A percentile compares a stretch with the other conserved stretches of the same genome.
These are phyloP conservation scores for Dufourea novaeangliae DNA, from an alignment of 1,140 invertebrate species.

Conservation along the genomic window DNA sequence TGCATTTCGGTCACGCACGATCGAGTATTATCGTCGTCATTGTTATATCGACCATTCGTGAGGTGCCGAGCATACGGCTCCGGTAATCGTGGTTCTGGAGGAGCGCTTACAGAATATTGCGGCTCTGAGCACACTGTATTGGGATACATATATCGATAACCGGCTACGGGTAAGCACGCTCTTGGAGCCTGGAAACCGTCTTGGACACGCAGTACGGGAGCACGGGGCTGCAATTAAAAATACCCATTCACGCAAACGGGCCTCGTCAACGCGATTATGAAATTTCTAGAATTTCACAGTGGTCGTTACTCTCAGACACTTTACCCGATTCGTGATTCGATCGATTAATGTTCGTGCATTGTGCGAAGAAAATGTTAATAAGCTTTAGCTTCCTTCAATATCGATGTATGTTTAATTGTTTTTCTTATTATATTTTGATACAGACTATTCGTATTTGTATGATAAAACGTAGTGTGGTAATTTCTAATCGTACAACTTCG, in stretches of 20 bases:
- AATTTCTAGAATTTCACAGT: background rate
- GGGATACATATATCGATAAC: conserved; percentile 55
- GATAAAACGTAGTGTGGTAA: no score
- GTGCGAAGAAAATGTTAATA: no score
- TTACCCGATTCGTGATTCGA: no score
- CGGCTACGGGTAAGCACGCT: conserved; percentile 31
- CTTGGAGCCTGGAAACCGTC: conserved; percentile 18
- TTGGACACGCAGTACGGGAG: background rate
- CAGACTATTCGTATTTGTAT: no score
- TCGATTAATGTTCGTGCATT: no score
- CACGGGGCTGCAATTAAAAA: background rate
- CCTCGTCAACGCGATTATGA: background rate
- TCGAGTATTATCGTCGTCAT: conserved; percentile 66
- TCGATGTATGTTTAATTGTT: no score
- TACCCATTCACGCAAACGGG: no score
- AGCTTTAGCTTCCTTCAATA: no score
- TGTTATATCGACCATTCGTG: conserved; percentile 62
- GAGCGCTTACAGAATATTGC: conserved; percentile 61
- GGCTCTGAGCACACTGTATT: conserved; percentile 33
- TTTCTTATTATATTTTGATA: no score
- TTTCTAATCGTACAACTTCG: no score
- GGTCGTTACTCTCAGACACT: no score
- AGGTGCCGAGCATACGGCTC: conserved; percentile 53
- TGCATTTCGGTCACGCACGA: conserved; percentile 66
- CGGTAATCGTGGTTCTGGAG: conserved; percentile 61